A percentile compares a stretch with the other conserved stretches of the same genome.
Conservation (phyloP, 2,888 invertebrate genomes). For the Tortrix viridana region DNA sequence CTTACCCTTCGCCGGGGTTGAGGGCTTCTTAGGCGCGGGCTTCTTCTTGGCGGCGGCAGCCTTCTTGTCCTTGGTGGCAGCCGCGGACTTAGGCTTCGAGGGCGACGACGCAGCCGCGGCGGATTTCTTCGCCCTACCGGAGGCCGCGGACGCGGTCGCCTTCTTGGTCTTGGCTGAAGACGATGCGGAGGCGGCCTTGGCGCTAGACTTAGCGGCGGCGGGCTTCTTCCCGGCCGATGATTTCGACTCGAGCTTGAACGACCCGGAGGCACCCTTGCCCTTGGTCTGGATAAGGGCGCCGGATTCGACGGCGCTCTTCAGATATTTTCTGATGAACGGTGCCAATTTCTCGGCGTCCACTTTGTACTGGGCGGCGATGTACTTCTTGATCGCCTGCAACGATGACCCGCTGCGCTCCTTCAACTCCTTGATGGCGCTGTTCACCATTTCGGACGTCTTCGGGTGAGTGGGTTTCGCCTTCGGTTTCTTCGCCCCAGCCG, state of each 20-base stretch:
- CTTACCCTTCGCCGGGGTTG: constrained; percentile 45
- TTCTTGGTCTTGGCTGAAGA: constrained; percentile 43
- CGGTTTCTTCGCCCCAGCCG: constrained; percentile 50
- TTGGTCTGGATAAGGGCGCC: constrained; percentile 83
- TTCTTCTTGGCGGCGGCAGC: constrained; percentile 45
- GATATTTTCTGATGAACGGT: constrained; percentile 84
- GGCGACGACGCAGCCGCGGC: constrained; percentile 44
- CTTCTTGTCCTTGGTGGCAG: constrained; percentile 41
- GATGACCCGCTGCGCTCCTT: constrained; percentile 86
- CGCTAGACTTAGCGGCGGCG: constrained; percentile 42
- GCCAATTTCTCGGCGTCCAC: constrained; percentile 84
- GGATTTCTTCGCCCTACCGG: constrained; percentile 46
- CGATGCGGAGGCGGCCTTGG: constrained; percentile 48
- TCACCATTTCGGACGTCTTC: constrained; percentile 50
- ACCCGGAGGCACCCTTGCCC: constrained; percentile 81
- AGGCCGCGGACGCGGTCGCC: constrained; percentile 45
- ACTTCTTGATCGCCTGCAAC: constrained; percentile 85
- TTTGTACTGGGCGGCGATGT: constrained; percentile 84
- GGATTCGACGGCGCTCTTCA: constrained; percentile 82
- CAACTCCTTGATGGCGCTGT: constrained; percentile 77
- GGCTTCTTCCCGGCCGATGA: constrained; percentile 44
- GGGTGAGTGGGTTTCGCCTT: constrained; percentile 60
- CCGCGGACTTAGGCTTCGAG: constrained; percentile 43
- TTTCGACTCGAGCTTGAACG: constrained; percentile 64
- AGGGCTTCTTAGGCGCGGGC: constrained; percentile 35